Conservation (phyloP, 2,888 invertebrate species). For the Podotricha telesiphe region DNA sequence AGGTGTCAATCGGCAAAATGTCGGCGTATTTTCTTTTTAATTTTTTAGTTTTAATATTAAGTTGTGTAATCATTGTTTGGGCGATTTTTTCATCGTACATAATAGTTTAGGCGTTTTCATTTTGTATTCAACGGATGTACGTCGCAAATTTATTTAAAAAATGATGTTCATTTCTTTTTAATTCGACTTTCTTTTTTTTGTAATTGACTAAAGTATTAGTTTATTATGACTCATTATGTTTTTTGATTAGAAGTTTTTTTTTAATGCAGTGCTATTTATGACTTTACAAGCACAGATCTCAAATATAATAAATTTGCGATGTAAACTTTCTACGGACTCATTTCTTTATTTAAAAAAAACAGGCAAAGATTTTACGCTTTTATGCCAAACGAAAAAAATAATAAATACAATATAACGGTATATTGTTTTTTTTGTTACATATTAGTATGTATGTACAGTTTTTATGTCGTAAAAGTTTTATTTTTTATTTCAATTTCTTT, state of each 20-base stretch:
- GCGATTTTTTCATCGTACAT: conserved; percentile 1
- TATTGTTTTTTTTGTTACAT: neutral
- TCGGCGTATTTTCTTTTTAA: conserved; percentile 12
- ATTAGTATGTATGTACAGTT: neutral
- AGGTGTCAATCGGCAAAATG: conserved; percentile 14
- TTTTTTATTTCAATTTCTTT: neutral
- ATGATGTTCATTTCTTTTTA: neutral
- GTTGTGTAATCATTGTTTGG: conserved; percentile 17
- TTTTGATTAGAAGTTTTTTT: neutral
- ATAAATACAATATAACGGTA: neutral
- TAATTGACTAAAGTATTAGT: neutral
- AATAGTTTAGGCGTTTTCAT: neutral
- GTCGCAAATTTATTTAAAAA: conserved; percentile 10
- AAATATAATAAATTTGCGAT: conserved; percentile 19
- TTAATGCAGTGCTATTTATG: neutral
- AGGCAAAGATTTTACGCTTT: conserved; percentile 12
- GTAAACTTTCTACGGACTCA: neutral
- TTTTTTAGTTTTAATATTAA: conserved; percentile 5
- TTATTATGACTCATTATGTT: neutral
- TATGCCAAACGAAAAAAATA: conserved; percentile 12
- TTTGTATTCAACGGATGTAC: neutral
- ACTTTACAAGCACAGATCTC: conserved; percentile 7
- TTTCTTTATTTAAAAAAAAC: neutral
- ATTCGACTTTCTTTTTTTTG: neutral
- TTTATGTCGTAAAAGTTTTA: conserved; percentile 4